Evolutionary conservation across 1,140 invertebrate genomes (phyloP).

Genomic region (Drosophila mayri): DNA sequence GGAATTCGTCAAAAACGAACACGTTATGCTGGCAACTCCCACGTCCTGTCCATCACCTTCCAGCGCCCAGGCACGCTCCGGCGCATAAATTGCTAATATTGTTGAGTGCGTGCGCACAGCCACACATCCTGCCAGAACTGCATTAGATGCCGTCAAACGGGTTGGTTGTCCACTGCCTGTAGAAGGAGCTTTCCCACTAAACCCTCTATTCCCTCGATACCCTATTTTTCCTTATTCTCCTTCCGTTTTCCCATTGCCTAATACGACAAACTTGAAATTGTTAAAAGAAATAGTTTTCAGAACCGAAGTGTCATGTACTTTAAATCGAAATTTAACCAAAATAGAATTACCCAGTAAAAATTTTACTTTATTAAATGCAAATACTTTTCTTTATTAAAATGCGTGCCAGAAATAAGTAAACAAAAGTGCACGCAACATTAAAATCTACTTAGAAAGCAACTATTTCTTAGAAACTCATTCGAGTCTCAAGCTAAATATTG

Average conservation of each 20-base stretch:
- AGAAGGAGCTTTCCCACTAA: slow-evolving; percentile 11
- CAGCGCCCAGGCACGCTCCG: slow-evolving; percentile 57
- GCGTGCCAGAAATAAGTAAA: not conserved
- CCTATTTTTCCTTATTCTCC: not conserved
- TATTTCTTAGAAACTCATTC: not conserved
- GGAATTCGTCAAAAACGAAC: slow-evolving; percentile 72
- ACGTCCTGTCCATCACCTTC: slow-evolving; percentile 34
- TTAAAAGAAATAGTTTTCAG: not conserved
- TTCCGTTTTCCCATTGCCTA: not conserved
- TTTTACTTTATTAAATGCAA: not conserved
- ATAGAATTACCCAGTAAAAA: not conserved
- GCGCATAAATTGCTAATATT: slow-evolving; percentile 82
- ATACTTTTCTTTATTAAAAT: not conserved
- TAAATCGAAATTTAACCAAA: not conserved
- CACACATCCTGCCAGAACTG: slow-evolving; percentile 45
- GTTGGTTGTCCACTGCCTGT: slow-evolving; percentile 44
- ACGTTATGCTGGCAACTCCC: slow-evolving; percentile 26
- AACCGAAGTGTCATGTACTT: slow-evolving; percentile 6
- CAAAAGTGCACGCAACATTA: too few relatives aligned
- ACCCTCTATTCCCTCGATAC: not conserved
- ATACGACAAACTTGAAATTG: slow-evolving; percentile 30
- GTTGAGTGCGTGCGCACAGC: slow-evolving; percentile 62
- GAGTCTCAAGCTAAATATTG: not conserved
- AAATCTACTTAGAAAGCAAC: not conserved
- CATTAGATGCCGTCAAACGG: slow-evolving; percentile 61